Percentiles rank a stretch among this genome's conserved stretches.
Evolutionary conservation across 2,888 invertebrate genomes (phyloP).

Genomic region (Ypsolopha scabrella): DNA sequence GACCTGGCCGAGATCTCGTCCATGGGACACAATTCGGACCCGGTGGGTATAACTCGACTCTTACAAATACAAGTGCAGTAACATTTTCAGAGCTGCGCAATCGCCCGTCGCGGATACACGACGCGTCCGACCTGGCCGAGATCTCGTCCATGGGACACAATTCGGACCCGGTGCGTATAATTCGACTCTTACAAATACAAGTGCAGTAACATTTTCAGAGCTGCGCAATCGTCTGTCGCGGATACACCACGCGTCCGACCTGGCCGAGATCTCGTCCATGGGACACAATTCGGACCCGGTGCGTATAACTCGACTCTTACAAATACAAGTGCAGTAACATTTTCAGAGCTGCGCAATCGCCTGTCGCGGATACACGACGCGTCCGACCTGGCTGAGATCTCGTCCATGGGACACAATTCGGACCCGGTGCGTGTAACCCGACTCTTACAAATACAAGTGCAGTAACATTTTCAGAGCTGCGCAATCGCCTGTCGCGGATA

Average conservation of each 20-base stretch:
- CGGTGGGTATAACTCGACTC: constrained; percentile 32
- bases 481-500: constrained; percentile 71
- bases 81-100: constrained; percentile 71
- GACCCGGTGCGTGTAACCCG: constrained; percentile 48
- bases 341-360: constrained; percentile 72
- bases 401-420: constrained; percentile 65
- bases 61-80: constrained; percentile 55
- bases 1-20: constrained; percentile 72
- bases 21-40: constrained; percentile 67
- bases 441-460: constrained; percentile 45
- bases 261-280: constrained; percentile 70
- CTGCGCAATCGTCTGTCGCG: constrained; percentile 72
- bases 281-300: constrained; percentile 67
- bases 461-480: constrained; percentile 69
- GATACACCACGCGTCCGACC: constrained; percentile 74
- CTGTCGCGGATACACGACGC: constrained; percentile 74
- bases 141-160: constrained; percentile 67
- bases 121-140: constrained; percentile 73
- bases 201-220: constrained; percentile 65
- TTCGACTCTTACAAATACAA: constrained; percentile 38
- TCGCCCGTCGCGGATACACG: constrained; percentile 73
- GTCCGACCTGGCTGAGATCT: constrained; percentile 72
- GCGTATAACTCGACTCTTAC: constrained; percentile 27
- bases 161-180: constrained; percentile 56
- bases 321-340: constrained; percentile 53